These are phyloP conservation scores for Odontocolon sp. DNA, from an alignment of 2,888 invertebrate genomes.

Conservation along the genomic window DNA sequence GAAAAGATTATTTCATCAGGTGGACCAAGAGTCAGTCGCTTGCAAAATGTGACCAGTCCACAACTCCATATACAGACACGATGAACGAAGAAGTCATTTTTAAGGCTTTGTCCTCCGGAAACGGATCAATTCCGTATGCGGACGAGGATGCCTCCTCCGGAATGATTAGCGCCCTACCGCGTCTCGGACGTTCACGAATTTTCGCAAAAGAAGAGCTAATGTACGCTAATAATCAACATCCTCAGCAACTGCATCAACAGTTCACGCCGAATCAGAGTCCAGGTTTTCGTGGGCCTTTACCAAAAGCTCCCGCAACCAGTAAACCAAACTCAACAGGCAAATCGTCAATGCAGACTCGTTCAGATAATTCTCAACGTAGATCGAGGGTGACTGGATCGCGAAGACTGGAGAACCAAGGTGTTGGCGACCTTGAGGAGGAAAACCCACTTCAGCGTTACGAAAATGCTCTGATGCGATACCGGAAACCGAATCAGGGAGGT, in stretches of 20 bases:
- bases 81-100: conserved; percentile 67
- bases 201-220: conserved; percentile 61
- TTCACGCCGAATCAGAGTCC: conserved; percentile 22
- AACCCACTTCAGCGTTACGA: conserved; percentile 68
- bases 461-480: conserved; percentile 66
- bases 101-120: conserved; percentile 59
- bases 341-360: conserved; percentile 22
- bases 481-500: conserved; percentile 62
- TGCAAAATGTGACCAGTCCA: conserved; percentile 48
- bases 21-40: neutral
- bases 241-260: conserved; percentile 20
- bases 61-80: conserved; percentile 5
- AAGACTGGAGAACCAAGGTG: conserved; percentile 39
- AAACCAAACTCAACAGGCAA: neutral
- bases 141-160: conserved; percentile 67
- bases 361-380: conserved; percentile 22
- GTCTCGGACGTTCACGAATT: conserved; percentile 56
- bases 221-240: conserved; percentile 46
- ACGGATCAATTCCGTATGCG: conserved; percentile 67
- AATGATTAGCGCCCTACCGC: conserved; percentile 43
- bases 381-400: conserved; percentile 26
- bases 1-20: neutral
- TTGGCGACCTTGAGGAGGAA: conserved; percentile 45
- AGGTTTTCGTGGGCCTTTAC: conserved; percentile 18
- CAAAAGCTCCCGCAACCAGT: conserved; percentile 7